These are phyloP conservation scores for Stercorarius parasiticus DNA, from an alignment of 2,113 vertebrate genomes.

Conservation along the genomic window DNA sequence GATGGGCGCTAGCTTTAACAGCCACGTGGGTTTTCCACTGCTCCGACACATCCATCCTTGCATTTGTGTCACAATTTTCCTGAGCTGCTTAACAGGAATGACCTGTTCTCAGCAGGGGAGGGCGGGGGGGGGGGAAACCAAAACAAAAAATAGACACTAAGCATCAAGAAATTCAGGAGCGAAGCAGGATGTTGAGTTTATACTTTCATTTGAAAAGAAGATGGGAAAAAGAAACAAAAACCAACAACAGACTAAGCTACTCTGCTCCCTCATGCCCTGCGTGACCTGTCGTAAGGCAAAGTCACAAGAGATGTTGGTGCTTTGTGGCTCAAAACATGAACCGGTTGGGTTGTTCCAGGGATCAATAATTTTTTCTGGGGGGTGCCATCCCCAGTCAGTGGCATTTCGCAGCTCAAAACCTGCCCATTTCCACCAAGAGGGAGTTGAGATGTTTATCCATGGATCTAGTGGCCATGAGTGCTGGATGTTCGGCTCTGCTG, in stretches of 20 bases:
- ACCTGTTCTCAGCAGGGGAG: background rate
- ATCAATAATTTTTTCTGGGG: background rate
- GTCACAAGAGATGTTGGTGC: background rate
- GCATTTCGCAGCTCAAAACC: background rate
- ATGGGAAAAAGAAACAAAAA: background rate
- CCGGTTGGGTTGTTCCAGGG: background rate
- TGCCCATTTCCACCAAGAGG: background rate
- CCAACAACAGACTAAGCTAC: background rate
- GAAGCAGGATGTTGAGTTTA: background rate
- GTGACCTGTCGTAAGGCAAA: background rate
- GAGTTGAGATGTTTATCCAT: background rate
- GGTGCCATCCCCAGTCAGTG: background rate
- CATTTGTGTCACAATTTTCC: background rate
- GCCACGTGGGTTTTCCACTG: background rate
- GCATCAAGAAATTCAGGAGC: background rate
- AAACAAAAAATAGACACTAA: background rate
- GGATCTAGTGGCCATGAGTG: background rate
- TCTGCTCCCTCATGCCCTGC: background rate
- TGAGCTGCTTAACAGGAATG: background rate
- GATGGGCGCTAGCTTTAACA: accelerated
- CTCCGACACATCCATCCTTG: background rate
- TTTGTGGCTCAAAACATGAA: background rate
- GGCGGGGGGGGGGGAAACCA: too few species aligned
- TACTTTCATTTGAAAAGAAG: background rate
- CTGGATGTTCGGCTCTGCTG: accelerated